A percentile compares a stretch with the other conserved stretches of the same genome.
Conservation (phyloP, 2,888 invertebrate species). For the Epinotia ramella region DNA sequence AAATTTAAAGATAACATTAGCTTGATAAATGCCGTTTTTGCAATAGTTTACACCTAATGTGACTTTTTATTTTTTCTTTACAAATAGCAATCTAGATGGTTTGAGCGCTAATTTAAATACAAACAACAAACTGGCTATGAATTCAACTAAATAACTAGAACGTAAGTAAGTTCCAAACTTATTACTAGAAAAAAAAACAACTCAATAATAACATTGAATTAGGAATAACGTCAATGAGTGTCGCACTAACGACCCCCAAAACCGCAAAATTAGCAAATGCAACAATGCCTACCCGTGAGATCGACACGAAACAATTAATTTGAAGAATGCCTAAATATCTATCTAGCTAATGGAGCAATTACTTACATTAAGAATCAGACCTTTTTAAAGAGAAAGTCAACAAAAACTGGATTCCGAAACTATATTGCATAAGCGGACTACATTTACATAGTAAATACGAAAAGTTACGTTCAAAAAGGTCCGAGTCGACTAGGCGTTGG, state of each 20-base stretch:
- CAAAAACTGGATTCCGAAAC: slow-evolving; percentile 47
- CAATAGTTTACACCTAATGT: background rate
- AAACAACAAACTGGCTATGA: slow-evolving; percentile 10
- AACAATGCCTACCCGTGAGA: slow-evolving; percentile 64
- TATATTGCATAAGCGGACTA: slow-evolving; percentile 45
- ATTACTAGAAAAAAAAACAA: slow-evolving; percentile 20
- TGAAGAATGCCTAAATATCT: slow-evolving; percentile 82
- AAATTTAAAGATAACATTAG: background rate
- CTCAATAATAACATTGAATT: slow-evolving; percentile 12
- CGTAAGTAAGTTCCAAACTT: slow-evolving; percentile 15
- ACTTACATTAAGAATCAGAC: slow-evolving; percentile 69
- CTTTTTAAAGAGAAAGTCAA: slow-evolving; percentile 63
- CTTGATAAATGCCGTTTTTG: background rate
- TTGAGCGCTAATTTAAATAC: background rate
- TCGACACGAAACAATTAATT: slow-evolving; percentile 78
- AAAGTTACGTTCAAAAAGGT: slow-evolving; percentile 65
- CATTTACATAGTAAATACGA: slow-evolving; percentile 46
- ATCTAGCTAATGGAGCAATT: slow-evolving; percentile 84
- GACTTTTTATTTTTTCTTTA: background rate
- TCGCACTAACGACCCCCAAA: slow-evolving; percentile 31
- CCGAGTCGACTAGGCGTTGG: slow-evolving; percentile 79
- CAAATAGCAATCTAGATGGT: background rate
- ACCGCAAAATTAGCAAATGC: slow-evolving; percentile 59
- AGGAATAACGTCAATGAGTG: slow-evolving; percentile 27
- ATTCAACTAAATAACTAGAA: background rate